Evolutionary conservation across 1,140 invertebrate species (phyloP).

Genomic region (Magallana gigas): DNA sequence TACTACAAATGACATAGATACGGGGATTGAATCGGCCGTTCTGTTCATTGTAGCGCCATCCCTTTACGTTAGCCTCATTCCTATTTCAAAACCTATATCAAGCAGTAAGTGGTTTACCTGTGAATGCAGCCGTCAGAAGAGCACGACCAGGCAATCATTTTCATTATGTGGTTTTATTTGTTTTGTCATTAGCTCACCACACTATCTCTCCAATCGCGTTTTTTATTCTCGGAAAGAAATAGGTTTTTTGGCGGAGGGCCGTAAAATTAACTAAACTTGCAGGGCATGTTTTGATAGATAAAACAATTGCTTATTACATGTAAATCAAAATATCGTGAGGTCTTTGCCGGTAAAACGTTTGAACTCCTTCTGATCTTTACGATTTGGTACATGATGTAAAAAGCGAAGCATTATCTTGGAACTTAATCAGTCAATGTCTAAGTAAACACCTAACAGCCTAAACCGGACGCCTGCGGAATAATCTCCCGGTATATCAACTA

Average conservation of each 20-base stretch:
- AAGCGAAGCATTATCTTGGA: slow-evolving; percentile 12
- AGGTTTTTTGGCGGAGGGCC: neutral
- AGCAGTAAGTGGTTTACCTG: no score
- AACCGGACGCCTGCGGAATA: neutral
- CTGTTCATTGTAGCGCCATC: no score
- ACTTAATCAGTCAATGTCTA: neutral
- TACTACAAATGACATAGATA: no score
- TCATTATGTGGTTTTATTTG: neutral
- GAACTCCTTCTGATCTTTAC: neutral
- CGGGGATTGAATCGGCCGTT: no score
- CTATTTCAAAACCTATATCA: no score
- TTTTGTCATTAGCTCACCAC: neutral
- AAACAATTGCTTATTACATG: slow-evolving; percentile 38
- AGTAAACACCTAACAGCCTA: neutral
- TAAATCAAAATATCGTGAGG: slow-evolving; percentile 18
- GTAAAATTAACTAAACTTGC: neutral
- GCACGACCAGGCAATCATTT: neutral
- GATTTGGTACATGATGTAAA: neutral
- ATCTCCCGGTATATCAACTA: neutral
- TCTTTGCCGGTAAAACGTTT: neutral
- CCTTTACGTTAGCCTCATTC: no score
- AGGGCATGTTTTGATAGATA: slow-evolving; percentile 10
- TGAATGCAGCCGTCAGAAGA: neutral
- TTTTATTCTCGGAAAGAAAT: neutral
- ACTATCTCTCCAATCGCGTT: neutral